Evolutionary conservation across 2,888 invertebrate genomes (phyloP).

Genomic region (Conops quadrifasciatus): DNA sequence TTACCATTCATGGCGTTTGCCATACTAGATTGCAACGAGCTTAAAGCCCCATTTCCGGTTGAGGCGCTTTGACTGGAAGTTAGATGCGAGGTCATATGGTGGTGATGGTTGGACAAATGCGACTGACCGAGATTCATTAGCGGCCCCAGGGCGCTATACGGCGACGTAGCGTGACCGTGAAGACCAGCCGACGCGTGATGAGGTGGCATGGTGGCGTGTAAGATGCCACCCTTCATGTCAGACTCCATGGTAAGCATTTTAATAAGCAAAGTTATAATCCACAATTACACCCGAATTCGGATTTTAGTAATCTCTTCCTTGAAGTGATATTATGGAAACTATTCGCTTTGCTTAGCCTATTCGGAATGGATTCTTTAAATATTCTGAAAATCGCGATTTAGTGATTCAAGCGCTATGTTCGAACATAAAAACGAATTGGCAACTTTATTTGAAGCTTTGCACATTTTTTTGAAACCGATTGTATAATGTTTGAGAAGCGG

Average conservation of each 20-base stretch:
- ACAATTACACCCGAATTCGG: not conserved
- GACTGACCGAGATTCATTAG: conserved; percentile 74
- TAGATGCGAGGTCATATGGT: conserved; percentile 63
- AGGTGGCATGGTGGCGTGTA: conserved; percentile 87
- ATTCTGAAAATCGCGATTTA: too few species aligned
- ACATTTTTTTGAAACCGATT: conserved; percentile 46
- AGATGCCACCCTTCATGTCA: conserved; percentile 87
- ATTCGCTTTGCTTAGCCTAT: not conserved
- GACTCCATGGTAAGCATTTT: conserved; percentile 91
- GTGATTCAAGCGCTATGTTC: too few species aligned
- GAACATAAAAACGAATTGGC: not conserved
- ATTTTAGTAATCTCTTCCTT: too few species aligned
- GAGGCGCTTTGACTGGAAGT: conserved; percentile 53
- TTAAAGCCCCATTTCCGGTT: conserved; percentile 51
- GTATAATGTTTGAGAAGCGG: conserved; percentile 11
- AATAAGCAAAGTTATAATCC: not conserved
- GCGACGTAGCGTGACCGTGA: conserved; percentile 70
- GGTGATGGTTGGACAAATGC: conserved; percentile 73
- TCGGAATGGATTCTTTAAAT: not conserved
- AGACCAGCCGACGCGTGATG: conserved; percentile 74
- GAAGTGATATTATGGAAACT: too few species aligned
- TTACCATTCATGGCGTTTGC: conserved; percentile 58
- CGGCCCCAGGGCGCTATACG: conserved; percentile 80
- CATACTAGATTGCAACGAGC: conserved; percentile 61
- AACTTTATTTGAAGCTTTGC: conserved; percentile 34